Percentiles rank a stretch among this genome's conserved stretches.
These are phyloP conservation scores for Drosophila aff. DNA, from an alignment of 1,140 invertebrate species.

Conservation along the genomic window DNA sequence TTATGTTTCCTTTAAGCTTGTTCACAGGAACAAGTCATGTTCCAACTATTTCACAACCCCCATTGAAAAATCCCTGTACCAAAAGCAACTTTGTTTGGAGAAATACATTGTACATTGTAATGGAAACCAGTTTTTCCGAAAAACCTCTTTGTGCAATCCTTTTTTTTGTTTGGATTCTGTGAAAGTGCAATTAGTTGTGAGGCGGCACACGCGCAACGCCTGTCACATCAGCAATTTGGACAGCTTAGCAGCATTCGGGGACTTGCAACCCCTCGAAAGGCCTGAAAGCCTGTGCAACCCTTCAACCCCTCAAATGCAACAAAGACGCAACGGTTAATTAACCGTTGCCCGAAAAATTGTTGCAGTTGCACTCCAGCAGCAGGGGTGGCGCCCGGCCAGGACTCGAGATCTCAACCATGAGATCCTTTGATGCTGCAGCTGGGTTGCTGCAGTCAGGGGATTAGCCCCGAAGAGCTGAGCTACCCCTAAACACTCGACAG, in stretches of 20 bases:
- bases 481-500: conserved; percentile 46
- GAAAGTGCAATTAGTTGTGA: conserved; percentile 75
- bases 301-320: conserved; percentile 70
- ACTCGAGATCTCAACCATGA: neutral
- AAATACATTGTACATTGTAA: conserved; percentile 14
- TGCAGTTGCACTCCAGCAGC: conserved; percentile 64
- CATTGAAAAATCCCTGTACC: conserved; percentile 4
- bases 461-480: conserved; percentile 41
- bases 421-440: conserved; percentile 74
- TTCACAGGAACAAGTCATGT: too few species aligned
- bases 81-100: conserved; percentile 25
- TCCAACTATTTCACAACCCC: conserved; percentile 1
- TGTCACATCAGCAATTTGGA: conserved; percentile 72
- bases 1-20: conserved; percentile 1
- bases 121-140: conserved; percentile 43
- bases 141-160: conserved; percentile 27
- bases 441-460: conserved; percentile 63
- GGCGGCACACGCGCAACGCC: conserved; percentile 62
- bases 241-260: conserved; percentile 59
- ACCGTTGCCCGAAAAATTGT: conserved; percentile 49
- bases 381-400: conserved; percentile 3
- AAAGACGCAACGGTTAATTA: conserved; percentile 79
- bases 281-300: conserved; percentile 6
- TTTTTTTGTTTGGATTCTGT: conserved; percentile 33
- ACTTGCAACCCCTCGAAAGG: conserved; percentile 5